Evolutionary conservation across 2,113 vertebrate species (phyloP), one percentile per base, ranked within the genome.

Genomic region (Glareola pratincola): DNA sequence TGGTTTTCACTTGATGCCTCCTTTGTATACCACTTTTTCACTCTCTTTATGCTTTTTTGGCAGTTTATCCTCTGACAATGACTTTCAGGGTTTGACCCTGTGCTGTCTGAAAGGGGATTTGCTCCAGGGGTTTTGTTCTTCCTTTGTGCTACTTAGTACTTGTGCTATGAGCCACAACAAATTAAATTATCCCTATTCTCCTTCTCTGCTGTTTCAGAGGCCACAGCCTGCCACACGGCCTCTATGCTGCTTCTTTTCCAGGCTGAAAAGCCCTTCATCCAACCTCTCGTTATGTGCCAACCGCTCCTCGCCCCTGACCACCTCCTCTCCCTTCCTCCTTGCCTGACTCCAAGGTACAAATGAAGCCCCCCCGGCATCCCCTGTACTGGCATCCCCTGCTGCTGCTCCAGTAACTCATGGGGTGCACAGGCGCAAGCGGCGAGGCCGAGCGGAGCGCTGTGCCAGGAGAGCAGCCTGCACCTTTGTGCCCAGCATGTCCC

Each of bases 401-500:
- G 7, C 36, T 47, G 51, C 53, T 48, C 41, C 47, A 26, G 7
- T 6, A 39, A 26, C 19, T 60, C 12, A 1, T 3, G 0, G 0
- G 4, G 7, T 26, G 10, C 57, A 64, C 62, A 47, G 32, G 6
- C 1, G 0, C 14, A 5, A 59, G 27, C 23, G 26, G 41, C 0
- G 5, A 43, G 39, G 66, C 8, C 0, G 0, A 68, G 30, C 5
- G 0, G 0, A 27, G 26, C 1, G 0, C 1, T 11, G n/a, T 74
- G 45, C 56, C 53, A 57, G 53, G n/a, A 36, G 7, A 51, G 26
- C 39, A n/a, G 24, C 11, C 41, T 63, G 59, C 54, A 75, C 34
- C 76, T 89, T 8, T 47, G 26, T 85, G 69, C 36, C 68, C 47
- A 72, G 16, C 23, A 32, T 1, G 1, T 10, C 47, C 23, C 14